Evolutionary conservation across 2,113 vertebrate species (phyloP).

Genomic region (Lasiurus borealis): DNA sequence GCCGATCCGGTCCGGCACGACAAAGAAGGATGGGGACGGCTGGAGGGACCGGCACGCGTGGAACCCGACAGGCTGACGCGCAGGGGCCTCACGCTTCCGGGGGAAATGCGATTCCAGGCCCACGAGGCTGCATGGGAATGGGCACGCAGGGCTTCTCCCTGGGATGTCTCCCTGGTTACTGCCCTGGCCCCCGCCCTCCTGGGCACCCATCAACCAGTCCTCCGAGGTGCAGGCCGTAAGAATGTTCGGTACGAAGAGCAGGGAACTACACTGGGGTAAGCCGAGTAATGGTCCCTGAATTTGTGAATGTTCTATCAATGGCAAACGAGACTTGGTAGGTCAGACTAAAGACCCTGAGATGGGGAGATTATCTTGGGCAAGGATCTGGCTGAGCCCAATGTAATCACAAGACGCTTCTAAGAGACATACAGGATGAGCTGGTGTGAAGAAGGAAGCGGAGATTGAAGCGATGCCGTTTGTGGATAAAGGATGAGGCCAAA

Average conservation of each 20-base stretch:
- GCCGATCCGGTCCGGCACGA: conserved; percentile 80
- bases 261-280: too few relatives aligned
- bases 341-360: not conserved
- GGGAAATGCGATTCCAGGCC: not conserved
- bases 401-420: not conserved
- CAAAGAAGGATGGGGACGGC: conserved; percentile 82
- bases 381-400: fast-evolving
- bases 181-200: fast-evolving
- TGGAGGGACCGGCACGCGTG: conserved; percentile 70
- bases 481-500: not conserved
- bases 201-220: not conserved
- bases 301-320: too few relatives aligned
- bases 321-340: not conserved
- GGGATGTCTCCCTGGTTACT: not conserved
- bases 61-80: conserved; percentile 57
- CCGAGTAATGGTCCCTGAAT: fast-evolving
- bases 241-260: not conserved
- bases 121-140: not conserved
- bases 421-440: not conserved
- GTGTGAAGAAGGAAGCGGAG: not conserved
- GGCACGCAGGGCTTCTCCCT: not conserved
- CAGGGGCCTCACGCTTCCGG: not conserved
- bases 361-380: not conserved
- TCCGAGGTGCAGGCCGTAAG: not conserved
- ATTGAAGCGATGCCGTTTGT: fast-evolving